Evolutionary conservation across 37 sponge, comb jelly and placozoan species (phyloP).

Genomic region (Eunapius fragilis): DNA sequence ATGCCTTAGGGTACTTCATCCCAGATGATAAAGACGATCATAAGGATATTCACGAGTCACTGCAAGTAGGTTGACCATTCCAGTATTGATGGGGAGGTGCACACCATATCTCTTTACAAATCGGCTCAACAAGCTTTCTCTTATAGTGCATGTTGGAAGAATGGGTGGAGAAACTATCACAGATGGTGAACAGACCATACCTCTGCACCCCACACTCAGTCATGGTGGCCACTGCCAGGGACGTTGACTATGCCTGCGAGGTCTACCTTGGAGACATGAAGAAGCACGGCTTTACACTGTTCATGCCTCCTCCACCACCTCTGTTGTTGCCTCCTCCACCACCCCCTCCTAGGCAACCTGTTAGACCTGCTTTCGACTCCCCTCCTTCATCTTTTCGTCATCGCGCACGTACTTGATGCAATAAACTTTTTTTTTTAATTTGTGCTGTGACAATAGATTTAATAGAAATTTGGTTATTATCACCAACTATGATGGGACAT

Average conservation of each 20-base stretch:
- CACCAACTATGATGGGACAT: too few species aligned
- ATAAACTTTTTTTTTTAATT: too few species aligned
- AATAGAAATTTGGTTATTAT: too few species aligned
- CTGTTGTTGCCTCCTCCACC: neutral
- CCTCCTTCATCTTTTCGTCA: too few species aligned
- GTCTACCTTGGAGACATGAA: conserved; percentile 43
- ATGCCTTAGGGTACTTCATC: conserved; percentile 69
- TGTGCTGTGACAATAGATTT: too few species aligned
- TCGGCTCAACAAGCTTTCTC: too few species aligned
- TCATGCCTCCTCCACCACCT: neutral
- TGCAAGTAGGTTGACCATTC: conserved; percentile 46
- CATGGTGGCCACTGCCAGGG: conserved; percentile 50
- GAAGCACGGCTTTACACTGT: neutral
- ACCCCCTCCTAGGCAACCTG: neutral
- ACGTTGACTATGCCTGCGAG: conserved; percentile 40
- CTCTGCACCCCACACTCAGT: conserved; percentile 66
- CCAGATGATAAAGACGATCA: conserved; percentile 14
- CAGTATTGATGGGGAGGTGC: too few species aligned
- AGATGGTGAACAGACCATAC: conserved; percentile 74
- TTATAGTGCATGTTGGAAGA: conserved; percentile 75
- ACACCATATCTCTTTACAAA: too few species aligned
- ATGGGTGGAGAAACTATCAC: conserved; percentile 67
- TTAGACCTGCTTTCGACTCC: too few species aligned
- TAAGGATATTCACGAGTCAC: conserved; percentile 34
- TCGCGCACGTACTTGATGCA: too few species aligned